Conservation (phyloP, 2,888 invertebrate species). For the Netelia fuscicornis region DNA sequence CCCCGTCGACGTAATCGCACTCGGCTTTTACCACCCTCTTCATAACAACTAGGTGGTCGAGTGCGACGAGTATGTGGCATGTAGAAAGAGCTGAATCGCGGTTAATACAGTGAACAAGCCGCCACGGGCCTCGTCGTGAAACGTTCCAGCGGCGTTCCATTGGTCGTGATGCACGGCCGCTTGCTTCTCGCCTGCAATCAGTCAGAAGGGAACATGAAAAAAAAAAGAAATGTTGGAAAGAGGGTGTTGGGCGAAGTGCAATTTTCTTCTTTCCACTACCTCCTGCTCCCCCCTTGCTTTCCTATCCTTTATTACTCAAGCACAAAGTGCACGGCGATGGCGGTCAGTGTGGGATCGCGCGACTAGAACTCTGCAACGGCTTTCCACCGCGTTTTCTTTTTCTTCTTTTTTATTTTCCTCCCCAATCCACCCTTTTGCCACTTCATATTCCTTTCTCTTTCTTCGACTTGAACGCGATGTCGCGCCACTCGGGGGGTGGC, state of each 20-base stretch:
- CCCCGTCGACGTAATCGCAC: conserved; percentile 20
- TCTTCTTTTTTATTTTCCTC: conserved; percentile 26
- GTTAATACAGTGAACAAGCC: conserved; percentile 67
- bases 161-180: conserved; percentile 89
- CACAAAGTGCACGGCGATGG: conserved; percentile 65
- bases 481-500: conserved; percentile 58
- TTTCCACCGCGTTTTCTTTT: conserved; percentile 38
- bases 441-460: conserved; percentile 34
- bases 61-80: conserved; percentile 64
- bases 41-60: conserved; percentile 69
- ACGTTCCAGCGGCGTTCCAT: conserved; percentile 86
- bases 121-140: conserved; percentile 63
- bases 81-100: conserved; percentile 66
- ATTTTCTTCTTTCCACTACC: conserved; percentile 39
- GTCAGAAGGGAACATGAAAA: conserved; percentile 55
- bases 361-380: conserved; percentile 44
- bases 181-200: conserved; percentile 87
- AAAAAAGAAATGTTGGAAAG: conserved; percentile 34
- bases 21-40: conserved; percentile 44
- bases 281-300: conserved; percentile 13
- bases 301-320: conserved; percentile 53
- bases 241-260: conserved; percentile 56
- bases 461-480: conserved; percentile 26
- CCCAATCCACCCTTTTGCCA: background rate
- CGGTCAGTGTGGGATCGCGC: conserved; percentile 63